A percentile compares a stretch with the other conserved stretches of the same genome.
These are phyloP conservation scores for Oreochromis niloticus DNA, from an alignment of 2,113 vertebrate genomes.

Conservation along the genomic window DNA sequence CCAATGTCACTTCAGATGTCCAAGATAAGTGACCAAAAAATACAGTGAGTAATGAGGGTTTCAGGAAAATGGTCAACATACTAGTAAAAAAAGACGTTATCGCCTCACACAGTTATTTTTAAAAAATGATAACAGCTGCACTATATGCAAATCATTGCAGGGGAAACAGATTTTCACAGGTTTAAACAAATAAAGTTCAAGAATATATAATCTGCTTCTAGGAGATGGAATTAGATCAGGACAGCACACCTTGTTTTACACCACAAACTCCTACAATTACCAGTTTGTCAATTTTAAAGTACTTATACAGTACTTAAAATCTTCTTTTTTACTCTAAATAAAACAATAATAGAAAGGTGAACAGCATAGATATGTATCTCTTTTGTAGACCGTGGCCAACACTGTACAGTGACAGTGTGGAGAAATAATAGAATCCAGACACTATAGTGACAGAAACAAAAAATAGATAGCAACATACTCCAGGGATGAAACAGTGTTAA, in stretches of 20 bases:
- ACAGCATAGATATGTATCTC: neutral
- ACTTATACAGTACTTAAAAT: neutral
- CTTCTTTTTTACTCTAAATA: neutral
- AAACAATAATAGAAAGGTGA: neutral
- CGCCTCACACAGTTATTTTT: neutral
- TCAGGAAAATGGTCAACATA: neutral
- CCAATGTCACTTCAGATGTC: neutral
- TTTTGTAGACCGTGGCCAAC: neutral
- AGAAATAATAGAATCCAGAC: neutral
- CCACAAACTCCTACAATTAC: neutral
- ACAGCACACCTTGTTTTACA: neutral
- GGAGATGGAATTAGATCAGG: neutral
- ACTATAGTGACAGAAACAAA: neutral
- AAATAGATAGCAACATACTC: neutral
- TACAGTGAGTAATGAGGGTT: neutral
- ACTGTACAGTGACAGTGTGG: neutral
- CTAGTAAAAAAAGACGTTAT: neutral
- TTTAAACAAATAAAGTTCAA: neutral
- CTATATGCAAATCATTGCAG: neutral
- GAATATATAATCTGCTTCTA: neutral
- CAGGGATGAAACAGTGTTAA: neutral
- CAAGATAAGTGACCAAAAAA: neutral
- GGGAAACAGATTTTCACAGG: neutral
- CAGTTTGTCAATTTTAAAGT: neutral
- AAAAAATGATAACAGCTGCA: neutral